Percentiles rank a stretch among this genome's conserved stretches.
phyloP scores from a whole-genome alignment of 2,113 vertebrate species.

The Strix aluco region DNA sequence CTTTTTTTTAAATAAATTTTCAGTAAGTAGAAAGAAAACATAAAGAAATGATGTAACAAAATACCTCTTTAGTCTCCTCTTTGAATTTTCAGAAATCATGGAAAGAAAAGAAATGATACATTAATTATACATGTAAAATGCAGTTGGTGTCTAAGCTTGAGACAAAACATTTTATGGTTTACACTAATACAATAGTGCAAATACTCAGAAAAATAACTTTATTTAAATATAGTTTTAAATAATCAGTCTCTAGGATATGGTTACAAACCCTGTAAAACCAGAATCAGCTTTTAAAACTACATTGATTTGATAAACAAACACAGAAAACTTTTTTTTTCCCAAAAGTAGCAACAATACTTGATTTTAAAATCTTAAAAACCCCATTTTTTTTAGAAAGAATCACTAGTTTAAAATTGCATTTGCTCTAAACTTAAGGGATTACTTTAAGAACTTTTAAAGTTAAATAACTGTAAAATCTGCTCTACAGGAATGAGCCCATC shows the following conservation, averaged over 20 bases:
- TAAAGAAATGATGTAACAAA: not conserved
- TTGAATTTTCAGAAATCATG: slow-evolving; percentile 46
- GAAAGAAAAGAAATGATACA: not conserved
- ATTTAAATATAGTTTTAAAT: not conserved
- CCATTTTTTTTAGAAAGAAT: not conserved
- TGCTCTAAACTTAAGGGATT: not conserved
- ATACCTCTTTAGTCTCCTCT: slow-evolving; percentile 97
- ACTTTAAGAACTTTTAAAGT: not conserved
- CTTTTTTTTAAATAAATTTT: not conserved
- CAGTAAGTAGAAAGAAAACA: slow-evolving; percentile 1
- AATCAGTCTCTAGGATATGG: not conserved
- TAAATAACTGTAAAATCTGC: not conserved
- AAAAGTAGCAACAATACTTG: not conserved
- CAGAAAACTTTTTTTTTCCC: not conserved
- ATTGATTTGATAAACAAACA: not conserved
- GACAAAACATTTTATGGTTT: not conserved
- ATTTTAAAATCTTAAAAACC: not conserved
- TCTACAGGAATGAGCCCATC: not conserved
- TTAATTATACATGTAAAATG: not conserved
- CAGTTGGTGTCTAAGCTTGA: not conserved
- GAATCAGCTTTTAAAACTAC: not conserved
- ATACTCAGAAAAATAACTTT: not conserved
- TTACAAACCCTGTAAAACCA: not conserved
- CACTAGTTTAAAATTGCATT: not conserved
- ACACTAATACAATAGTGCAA: not conserved